Percentiles rank a stretch among this genome's conserved stretches.
Evolutionary conservation across 2,888 invertebrate species (phyloP).

Genomic region (Alcis repandata): DNA sequence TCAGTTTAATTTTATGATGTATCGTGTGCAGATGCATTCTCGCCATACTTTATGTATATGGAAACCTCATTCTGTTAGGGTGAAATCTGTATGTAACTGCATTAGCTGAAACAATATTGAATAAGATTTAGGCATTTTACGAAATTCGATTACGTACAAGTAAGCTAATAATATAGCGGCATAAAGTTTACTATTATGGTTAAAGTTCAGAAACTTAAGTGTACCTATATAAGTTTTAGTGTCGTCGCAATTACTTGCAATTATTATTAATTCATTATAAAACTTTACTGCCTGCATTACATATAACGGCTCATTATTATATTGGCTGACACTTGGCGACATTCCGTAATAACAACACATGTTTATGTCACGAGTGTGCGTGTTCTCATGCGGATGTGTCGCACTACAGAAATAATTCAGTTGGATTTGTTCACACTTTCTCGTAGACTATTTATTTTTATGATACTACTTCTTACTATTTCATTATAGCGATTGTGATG

Average conservation of each 20-base stretch:
- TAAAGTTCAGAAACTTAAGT: neutral
- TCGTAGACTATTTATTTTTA: neutral
- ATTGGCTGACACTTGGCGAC: slow-evolving; percentile 39
- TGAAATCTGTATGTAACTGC: too few species aligned
- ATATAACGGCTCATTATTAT: slow-evolving; percentile 39
- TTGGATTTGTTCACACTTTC: neutral
- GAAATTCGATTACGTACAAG: neutral
- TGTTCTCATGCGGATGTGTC: slow-evolving; percentile 44
- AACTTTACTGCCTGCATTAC: slow-evolving; percentile 28
- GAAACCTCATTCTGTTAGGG: too few species aligned
- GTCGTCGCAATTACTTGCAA: slow-evolving; percentile 17
- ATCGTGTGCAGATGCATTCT: slow-evolving; percentile 20
- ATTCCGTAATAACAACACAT: slow-evolving; percentile 48
- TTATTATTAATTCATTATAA: slow-evolving; percentile 30
- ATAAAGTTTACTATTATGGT: neutral
- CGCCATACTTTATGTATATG: neutral
- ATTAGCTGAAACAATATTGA: too few species aligned
- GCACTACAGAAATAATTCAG: slow-evolving; percentile 27
- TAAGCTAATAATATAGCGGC: neutral
- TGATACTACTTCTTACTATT: too few species aligned
- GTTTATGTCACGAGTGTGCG: slow-evolving; percentile 48
- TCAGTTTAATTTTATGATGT: slow-evolving; percentile 39
- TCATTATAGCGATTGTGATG: too few species aligned
- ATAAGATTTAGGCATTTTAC: too few species aligned
- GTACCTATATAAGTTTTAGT: neutral